Base-by-base conservation (phyloP, 2,113 vertebrate genomes). In the Halcyon malimbica region DNA sequence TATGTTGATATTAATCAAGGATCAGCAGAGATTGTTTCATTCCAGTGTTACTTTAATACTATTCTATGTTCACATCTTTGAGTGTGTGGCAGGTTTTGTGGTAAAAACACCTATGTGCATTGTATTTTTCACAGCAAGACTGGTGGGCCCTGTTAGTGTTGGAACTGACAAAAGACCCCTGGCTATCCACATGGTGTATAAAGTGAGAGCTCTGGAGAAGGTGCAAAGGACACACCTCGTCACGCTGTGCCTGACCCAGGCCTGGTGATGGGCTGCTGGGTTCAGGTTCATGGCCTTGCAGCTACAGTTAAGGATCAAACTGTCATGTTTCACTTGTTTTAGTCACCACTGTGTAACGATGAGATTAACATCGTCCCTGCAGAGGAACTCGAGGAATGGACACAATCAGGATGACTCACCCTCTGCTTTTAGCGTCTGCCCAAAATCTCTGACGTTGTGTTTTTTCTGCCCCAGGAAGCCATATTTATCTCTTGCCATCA, bases 321-420 rank as follows among this genome's bases (percentile, higher is more conserved):
- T 62, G 60, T 42, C 29, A 1, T 5, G 51, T 81, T 90, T 48
- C 83, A 62, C 74, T 87, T 13, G 76, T 62, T 82, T 48, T 87
- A 95, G 86, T 97, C 95, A 96, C 21, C 83, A 2, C 73, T 21
- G n/a, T 89, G 92, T 57, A 76, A 89, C 18, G 86, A 29, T 57
- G 86, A 91, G 94, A 89, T 84, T 87, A 90, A 69, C 83, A 69
- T 92, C 11, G 7, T 84, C 83, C 85, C 62, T 79, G 74, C 77
- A 62, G 77, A 94, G 90, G 92, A 95, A 95, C 95, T 95, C 12
- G 6, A 95, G 94, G 95, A 96, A 97, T 95, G 93, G 93, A 13
- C 28, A 28, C 90, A 57, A 84, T 97, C 87, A 73, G 83, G 77
- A 76, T 96, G 92, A 95, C 65, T 96, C 95, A 96, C 15, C 10